These are phyloP conservation scores for Coluber constrictor DNA, from an alignment of 2,797 vertebrate species.

Conservation along the genomic window DNA sequence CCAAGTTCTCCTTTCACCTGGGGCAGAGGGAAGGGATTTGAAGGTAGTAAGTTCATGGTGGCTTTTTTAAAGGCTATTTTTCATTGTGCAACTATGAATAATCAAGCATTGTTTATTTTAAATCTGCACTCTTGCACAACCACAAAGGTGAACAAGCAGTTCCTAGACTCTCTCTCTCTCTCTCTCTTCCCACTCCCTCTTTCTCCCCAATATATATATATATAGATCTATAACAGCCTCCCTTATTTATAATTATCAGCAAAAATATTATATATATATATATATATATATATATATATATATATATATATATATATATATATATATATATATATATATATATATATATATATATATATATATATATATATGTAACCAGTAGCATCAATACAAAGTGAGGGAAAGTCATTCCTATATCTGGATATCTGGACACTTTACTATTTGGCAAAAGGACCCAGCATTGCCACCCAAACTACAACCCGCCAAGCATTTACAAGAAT, in stretches of 20 bases:
- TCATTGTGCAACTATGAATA: not conserved
- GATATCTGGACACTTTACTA: not conserved
- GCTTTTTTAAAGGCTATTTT: not conserved
- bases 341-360: too few species aligned
- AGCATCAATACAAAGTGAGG: not conserved
- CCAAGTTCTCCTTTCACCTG: not conserved
- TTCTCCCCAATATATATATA: not conserved
- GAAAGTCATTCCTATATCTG: not conserved
- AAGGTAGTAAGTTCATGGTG: not conserved
- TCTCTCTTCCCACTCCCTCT: not conserved
- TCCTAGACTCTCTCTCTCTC: not conserved
- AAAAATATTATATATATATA: too few species aligned
- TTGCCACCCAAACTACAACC: not conserved
- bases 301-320: too few species aligned
- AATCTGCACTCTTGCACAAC: not conserved
- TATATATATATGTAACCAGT: too few species aligned
- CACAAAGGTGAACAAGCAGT: not conserved
- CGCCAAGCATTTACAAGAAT: not conserved
- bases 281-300: too few species aligned
- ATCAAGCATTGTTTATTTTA: not conserved
- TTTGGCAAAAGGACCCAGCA: not conserved
- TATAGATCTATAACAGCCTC: too few species aligned
- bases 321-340: too few species aligned
- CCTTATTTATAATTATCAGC: too few species aligned
- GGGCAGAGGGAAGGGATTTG: not conserved